Base-by-base conservation (phyloP, 37 sponge, comb jelly and placozoan genomes). In the Aplysina aerophoba region DNA sequence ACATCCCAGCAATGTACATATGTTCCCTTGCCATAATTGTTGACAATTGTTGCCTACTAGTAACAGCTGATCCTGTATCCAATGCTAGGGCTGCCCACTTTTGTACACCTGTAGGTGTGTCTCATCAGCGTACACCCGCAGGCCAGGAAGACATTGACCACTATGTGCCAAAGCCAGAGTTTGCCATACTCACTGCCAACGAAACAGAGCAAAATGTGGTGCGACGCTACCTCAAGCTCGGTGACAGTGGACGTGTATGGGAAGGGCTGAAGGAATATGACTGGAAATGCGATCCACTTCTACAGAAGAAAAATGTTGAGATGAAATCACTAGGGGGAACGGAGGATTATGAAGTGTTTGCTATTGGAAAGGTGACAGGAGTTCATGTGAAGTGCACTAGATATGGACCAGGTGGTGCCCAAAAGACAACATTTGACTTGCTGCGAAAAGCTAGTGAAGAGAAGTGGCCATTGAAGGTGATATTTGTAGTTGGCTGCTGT, bases 401-500 rank as follows among this genome's bases (percentile, higher is more conserved):
- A 34, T 30, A 31, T 30, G 71, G 71, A 1, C 19, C 31, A 16
- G 71, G 19, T 34, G 71, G 71, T 16, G 34, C 35, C 71, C 13
- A 69, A 17, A 12, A 35, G 71, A 31, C 13, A 5, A 69, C 71
- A 1, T 69, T 27, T 30, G 34, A 69, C 12, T 35, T 69, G 17
- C 71, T 69, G 34, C 28, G 6, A 30, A 12, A 28, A 4, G 71
- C 34, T 17, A 69, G 4, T 1, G 6, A 69, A 30, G 19, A 69
- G 13, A 35, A 30, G 17, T 69, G 71, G 71, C 71, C 71, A 31
- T 35, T 69, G 17, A 12, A 69, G 34, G 71, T 69, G 35, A 69
- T 69, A 31, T 31, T 69, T 4, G 34, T 69, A 12, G 71, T 69
- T 34, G 71, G 71, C 28, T 69, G 71, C 71, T 69, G 71, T 27